These are phyloP conservation scores for Pachyramphus minor DNA, from an alignment of 2,113 vertebrate species.

Conservation along the genomic window DNA sequence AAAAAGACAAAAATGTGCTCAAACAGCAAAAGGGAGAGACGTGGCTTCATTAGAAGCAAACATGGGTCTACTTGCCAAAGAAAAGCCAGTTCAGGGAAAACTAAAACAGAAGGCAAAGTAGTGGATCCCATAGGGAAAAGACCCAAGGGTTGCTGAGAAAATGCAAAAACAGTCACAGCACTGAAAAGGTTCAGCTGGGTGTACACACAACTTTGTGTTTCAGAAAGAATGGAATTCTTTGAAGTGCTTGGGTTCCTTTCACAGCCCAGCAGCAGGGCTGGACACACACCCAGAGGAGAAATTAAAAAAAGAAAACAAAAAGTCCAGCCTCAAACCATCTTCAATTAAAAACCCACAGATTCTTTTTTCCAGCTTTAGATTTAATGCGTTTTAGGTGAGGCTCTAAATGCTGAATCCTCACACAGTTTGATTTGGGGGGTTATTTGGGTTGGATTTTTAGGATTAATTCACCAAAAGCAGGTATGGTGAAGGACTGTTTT, in stretches of 20 bases:
- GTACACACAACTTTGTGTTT: neutral
- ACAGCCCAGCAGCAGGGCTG: neutral
- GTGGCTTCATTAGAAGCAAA: neutral
- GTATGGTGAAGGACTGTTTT: neutral
- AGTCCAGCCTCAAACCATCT: neutral
- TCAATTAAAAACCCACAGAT: neutral
- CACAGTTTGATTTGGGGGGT: neutral
- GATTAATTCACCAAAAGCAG: neutral
- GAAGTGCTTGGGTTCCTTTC: neutral
- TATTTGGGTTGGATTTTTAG: neutral
- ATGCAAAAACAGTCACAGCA: neutral
- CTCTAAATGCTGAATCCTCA: neutral
- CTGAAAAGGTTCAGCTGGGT: constrained; percentile 25
- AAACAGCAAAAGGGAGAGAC: neutral
- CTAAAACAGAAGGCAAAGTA: neutral
- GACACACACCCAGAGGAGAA: neutral
- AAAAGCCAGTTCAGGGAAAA: neutral
- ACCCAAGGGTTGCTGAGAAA: neutral
- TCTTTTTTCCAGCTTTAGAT: neutral
- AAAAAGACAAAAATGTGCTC: constrained; percentile 9
- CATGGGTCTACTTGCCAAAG: neutral
- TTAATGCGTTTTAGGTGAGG: neutral
- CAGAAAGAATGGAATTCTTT: neutral
- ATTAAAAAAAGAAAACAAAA: too few relatives aligned
- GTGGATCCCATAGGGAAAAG: neutral